phyloP scores from a whole-genome alignment of 2,888 invertebrate species.

The Adela reaumurella region DNA sequence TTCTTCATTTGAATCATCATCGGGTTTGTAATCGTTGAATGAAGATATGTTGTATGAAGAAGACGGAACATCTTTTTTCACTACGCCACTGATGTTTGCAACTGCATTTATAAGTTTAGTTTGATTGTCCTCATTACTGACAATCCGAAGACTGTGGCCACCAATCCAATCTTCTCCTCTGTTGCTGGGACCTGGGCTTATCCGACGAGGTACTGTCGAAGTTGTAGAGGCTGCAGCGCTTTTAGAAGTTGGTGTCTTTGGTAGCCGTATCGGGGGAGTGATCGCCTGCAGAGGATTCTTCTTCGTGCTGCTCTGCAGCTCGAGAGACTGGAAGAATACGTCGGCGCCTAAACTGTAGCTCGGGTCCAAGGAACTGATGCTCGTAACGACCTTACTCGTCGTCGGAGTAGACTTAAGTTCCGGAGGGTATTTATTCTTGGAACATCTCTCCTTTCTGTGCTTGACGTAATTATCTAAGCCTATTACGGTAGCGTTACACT shows the following conservation, averaged over 20 bases:
- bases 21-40: slow-evolving; percentile 36
- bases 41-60: slow-evolving; percentile 34
- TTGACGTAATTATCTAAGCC: slow-evolving; percentile 85
- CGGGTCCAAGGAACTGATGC: slow-evolving; percentile 38
- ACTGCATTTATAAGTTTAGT: slow-evolving; percentile 64
- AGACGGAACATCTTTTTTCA: slow-evolving; percentile 47
- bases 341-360: slow-evolving; percentile 70
- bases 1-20: slow-evolving; percentile 47
- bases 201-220: slow-evolving; percentile 33
- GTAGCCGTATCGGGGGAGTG: slow-evolving; percentile 41
- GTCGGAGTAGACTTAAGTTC: slow-evolving; percentile 17
- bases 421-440: slow-evolving; percentile 25
- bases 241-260: slow-evolving; percentile 27
- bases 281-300: slow-evolving; percentile 50
- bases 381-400: slow-evolving; percentile 23
- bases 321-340: slow-evolving; percentile 82
- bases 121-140: slow-evolving; percentile 55
- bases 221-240: slow-evolving; percentile 24
- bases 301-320: slow-evolving; percentile 71
- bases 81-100: slow-evolving; percentile 56
- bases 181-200: slow-evolving; percentile 34
- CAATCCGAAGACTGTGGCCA: slow-evolving; percentile 53
- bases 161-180: slow-evolving; percentile 62
- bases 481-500: slow-evolving; percentile 76
- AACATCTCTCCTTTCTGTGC: slow-evolving; percentile 74